Base-by-base conservation (phyloP, 2,797 vertebrate genomes). In the Serranus cabrilla region DNA sequence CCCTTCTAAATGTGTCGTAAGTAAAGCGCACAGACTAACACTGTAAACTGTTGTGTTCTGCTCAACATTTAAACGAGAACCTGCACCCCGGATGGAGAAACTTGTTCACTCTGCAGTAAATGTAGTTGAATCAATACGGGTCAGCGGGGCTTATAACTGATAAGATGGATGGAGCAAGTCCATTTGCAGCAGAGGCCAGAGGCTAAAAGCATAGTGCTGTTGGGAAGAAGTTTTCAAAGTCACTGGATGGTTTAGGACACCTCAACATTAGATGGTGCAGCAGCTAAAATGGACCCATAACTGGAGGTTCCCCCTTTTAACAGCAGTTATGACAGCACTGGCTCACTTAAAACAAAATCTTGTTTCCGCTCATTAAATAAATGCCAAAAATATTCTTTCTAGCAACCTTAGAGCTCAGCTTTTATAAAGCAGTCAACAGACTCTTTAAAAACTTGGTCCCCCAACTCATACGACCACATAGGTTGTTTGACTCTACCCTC, bases 171-270 rank as follows among this genome's bases (percentile, higher is more conserved):
- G 20, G 82, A 76, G 66, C 11, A 59, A 75, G 73, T 79, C 68
- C 63, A 83, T 82, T 80, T 80, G 43, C 50, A 59, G 75, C 60
- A 69, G 49, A 63, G 57, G 62, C 13, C 25, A 51, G 37, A 74
- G 71, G 81, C 83, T 87, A 81, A 88, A 82, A 86, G 84, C 76
- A 65, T 7, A 43, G 40, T 59, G 57, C 56, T 43, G 57, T 31
- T 73, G 57, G 70, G 50, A 76, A 49, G 18, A 20, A 49, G 25
- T 45, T 56, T 73, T 64, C 5, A 71, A 23, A 65, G 74, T 70
- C n/a, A 59, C 66, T 23, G 34, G 63, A 43, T 12, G 46, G 23
- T 72, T 80, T 37, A n/a, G 55, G 37, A 40, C 16, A 34, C 46
- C 12, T 56, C 34, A 11, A 57, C 54, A 62, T 55, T 39, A 11